These are phyloP conservation scores for Caenorhabditis sp. DNA, from an alignment of 2,888 invertebrate genomes.

Conservation along the genomic window DNA sequence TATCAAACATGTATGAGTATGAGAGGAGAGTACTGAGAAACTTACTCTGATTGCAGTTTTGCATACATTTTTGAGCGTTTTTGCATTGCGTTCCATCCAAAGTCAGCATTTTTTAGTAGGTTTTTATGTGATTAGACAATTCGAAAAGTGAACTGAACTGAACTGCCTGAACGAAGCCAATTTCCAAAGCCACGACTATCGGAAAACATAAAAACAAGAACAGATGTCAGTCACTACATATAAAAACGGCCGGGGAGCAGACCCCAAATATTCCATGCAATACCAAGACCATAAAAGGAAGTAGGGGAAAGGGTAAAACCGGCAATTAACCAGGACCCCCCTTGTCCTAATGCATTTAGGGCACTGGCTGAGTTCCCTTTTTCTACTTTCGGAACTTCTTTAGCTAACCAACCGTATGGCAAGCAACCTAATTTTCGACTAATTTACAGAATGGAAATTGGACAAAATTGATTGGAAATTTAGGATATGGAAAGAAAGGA, in stretches of 20 bases:
- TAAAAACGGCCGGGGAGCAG: constrained; percentile 31
- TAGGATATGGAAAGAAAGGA: no score
- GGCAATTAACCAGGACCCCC: constrained; percentile 44
- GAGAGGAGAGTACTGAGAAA: no score
- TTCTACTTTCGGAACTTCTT: constrained; percentile 33
- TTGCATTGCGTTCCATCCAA: no score
- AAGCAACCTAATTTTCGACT: constrained; percentile 49
- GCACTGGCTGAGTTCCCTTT: background rate
- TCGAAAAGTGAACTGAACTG: no score
- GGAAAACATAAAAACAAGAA: constrained; percentile 7
- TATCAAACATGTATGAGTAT: constrained; percentile 37
- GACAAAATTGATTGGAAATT: constrained; percentile 2
- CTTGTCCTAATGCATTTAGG: constrained; percentile 53
- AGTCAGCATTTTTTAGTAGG: no score
- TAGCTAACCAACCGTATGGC: constrained; percentile 60
- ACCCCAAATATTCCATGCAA: constrained; percentile 30
- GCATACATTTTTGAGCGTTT: constrained; percentile 38
- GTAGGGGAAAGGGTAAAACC: constrained; percentile 35
- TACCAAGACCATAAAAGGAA: constrained; percentile 41
- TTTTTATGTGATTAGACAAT: no score
- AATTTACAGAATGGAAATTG: constrained; percentile 38
- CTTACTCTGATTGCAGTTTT: constrained; percentile 15
- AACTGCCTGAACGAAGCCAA: no score
- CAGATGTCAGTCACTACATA: constrained; percentile 7
- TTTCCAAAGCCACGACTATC: no score